Evolutionary conservation across 1,140 invertebrate species (phyloP).

Genomic region (Lepidotrigona ventralis): DNA sequence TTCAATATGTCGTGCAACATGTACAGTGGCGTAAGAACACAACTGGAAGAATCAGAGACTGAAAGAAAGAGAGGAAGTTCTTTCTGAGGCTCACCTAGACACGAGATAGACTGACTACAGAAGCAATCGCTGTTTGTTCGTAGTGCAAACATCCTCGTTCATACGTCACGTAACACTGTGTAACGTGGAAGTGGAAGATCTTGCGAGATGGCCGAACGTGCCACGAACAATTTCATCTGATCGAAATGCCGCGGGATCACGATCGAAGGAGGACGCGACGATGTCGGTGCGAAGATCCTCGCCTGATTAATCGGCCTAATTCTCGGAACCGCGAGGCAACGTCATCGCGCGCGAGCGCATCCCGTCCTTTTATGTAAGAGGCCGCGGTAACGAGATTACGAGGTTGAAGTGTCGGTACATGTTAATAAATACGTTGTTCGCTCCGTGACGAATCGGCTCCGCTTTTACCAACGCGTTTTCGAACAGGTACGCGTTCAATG

Average conservation of each 20-base stretch:
- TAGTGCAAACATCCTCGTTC: background rate
- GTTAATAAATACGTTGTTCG: conserved; percentile 38
- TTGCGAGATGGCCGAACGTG: background rate
- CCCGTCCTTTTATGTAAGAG: conserved; percentile 45
- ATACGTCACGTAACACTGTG: background rate
- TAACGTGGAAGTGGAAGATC: background rate
- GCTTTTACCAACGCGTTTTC: background rate
- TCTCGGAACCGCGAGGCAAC: conserved; percentile 28
- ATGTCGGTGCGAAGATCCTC: conserved; percentile 29
- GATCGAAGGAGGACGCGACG: conserved; percentile 22
- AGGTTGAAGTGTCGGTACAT: conserved; percentile 48
- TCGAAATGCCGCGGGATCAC: conserved; percentile 7
- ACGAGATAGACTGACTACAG: too few relatives aligned
- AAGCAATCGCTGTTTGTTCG: background rate
- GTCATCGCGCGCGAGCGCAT: conserved; percentile 31
- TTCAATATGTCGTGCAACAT: too few relatives aligned
- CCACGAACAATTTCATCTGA: conserved; percentile 15
- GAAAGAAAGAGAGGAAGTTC: too few relatives aligned
- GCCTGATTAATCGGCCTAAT: conserved; percentile 28
- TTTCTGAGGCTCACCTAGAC: too few relatives aligned
- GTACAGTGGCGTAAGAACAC: too few relatives aligned
- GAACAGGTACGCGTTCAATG: background rate
- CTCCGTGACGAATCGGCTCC: conserved; percentile 5
- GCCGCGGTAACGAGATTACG: conserved; percentile 50
- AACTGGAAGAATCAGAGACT: too few relatives aligned